These are phyloP conservation scores for Barnardius zonarius DNA, from an alignment of 2,113 vertebrate species.

Conservation along the genomic window DNA sequence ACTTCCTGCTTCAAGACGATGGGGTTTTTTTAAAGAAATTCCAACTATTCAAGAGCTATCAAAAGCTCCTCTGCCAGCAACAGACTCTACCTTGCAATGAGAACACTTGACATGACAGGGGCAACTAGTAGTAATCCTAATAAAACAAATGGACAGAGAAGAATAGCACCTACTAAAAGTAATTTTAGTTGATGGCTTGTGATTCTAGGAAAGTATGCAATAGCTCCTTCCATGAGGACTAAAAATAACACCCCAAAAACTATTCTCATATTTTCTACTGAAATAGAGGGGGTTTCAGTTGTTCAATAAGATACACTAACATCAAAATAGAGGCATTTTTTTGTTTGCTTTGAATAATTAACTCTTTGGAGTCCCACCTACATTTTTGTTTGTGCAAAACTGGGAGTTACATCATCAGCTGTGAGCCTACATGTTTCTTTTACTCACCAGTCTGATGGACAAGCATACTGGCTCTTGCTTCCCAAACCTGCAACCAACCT, in stretches of 20 bases:
- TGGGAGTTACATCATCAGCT: not conserved
- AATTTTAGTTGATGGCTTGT: not conserved
- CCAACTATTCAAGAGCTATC: not conserved
- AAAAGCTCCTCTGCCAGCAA: not conserved
- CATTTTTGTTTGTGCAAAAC: not conserved
- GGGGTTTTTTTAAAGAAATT: not conserved
- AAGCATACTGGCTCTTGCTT: not conserved
- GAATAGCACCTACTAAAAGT: not conserved
- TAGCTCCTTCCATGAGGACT: not conserved
- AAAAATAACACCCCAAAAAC: not conserved
- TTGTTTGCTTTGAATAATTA: not conserved
- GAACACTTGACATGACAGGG: not conserved
- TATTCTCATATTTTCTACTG: not conserved
- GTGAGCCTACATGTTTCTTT: not conserved
- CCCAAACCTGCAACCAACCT: not conserved
- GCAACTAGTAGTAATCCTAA: not conserved
- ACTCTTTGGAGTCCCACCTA: not conserved
- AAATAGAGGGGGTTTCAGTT: not conserved
- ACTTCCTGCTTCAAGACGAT: not conserved
- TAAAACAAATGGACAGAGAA: not conserved
- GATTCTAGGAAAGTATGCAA: not conserved
- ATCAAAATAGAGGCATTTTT: not conserved
- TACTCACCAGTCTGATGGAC: not conserved
- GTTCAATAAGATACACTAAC: not conserved
- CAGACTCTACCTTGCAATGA: not conserved